Evolutionary conservation across 2,113 vertebrate genomes (phyloP), one percentile per base, ranked within the genome.

Genomic region (Hiodon tergisus): DNA sequence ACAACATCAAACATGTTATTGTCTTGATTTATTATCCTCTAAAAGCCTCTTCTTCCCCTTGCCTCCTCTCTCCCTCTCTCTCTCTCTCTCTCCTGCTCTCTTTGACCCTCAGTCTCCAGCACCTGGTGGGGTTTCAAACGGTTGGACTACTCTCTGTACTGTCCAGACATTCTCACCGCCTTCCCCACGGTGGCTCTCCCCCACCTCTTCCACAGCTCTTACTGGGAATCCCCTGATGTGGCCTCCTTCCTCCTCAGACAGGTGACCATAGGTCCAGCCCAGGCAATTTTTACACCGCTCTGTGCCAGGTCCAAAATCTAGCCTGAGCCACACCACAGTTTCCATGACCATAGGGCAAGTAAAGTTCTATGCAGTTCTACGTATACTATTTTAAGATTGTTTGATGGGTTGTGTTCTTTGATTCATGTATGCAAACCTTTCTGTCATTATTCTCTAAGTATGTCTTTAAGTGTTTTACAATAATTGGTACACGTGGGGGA

Each of bases 71-170:
- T 51, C 47, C 63, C 16, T 14, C 14, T 4, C 0, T 74, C 3
- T 70, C 4, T 60, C n/a, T 59, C 3, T 66, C 1, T 17, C 61
- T 70, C 72, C 63, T 73, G 54, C 17, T 17, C 2, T 17, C 3
- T 16, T 78, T 78, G 94, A 95, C 3, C 90, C 94, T 0, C 94
- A 89, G 73, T 75, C 65, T 67, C 63, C 47, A 13, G 53, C 31
- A n/a, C 53, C 46, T 99, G 97, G 96, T 99, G 97, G 97, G 97
- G 97, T 76, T 93, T 93, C 76, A 99, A 99, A 83, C 88, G 97
- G 78, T 93, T 98, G 0, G 97, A 99, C 88, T 99, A 94, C 0
- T 96, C 95, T 16, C 92, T 99, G 68, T 98, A 99, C 87, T 99
- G 96, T 70, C 96, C 97, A 0, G 96, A 99, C 0, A 95, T 96